phyloP scores from a whole-genome alignment of 2,888 invertebrate species.

The Balanococcus diminutus region DNA sequence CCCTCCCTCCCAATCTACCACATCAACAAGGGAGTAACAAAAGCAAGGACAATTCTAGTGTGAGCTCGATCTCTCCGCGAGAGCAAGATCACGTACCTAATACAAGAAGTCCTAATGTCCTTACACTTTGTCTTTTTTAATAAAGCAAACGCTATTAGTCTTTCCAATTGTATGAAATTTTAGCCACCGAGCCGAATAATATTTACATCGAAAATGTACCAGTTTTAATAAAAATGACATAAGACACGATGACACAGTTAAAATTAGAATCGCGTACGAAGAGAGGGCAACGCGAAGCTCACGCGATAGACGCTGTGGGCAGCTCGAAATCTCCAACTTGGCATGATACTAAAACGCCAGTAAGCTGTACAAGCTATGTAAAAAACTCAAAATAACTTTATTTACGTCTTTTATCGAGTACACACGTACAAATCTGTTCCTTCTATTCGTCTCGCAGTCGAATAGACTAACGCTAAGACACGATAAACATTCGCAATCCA shows the following conservation, averaged over 20 bases:
- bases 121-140: neutral
- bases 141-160: neutral
- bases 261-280: constrained; percentile 43
- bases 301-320: constrained; percentile 11
- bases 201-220: constrained; percentile 52
- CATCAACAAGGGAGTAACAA: neutral
- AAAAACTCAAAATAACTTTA: constrained; percentile 53
- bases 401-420: constrained; percentile 51
- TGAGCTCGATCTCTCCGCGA: neutral
- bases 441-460: neutral
- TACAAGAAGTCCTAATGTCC: neutral
- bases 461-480: neutral
- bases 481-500: neutral
- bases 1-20: neutral
- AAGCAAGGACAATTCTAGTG: neutral
- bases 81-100: neutral
- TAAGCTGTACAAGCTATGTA: constrained; percentile 27
- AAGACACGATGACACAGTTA: constrained; percentile 55
- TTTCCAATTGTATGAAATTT: neutral
- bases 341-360: constrained; percentile 40
- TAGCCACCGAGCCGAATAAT: constrained; percentile 19
- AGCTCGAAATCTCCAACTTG: constrained; percentile 50
- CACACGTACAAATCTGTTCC: constrained; percentile 14
- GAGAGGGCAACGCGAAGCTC: constrained; percentile 36
- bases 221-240: constrained; percentile 54